Percentiles rank a stretch among this genome's conserved stretches.
These are phyloP conservation scores for Alethe diademata DNA, from an alignment of 2,113 vertebrate genomes.

Conservation along the genomic window DNA sequence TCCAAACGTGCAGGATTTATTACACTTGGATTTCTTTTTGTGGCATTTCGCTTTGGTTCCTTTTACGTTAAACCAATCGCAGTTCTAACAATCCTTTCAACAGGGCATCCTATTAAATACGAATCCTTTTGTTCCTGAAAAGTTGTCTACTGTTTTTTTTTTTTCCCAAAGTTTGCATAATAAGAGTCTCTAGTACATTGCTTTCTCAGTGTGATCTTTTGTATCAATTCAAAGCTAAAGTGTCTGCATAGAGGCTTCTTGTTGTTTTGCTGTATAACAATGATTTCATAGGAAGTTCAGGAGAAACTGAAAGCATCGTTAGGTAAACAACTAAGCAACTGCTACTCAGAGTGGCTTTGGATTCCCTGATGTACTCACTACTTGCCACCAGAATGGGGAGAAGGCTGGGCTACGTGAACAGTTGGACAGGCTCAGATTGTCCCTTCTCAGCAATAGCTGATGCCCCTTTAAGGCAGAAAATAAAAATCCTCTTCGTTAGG, in stretches of 20 bases:
- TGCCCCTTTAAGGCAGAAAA: conserved; percentile 68
- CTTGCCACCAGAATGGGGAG: conserved; percentile 59
- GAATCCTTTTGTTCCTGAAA: conserved; percentile 37
- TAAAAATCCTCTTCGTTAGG: neutral
- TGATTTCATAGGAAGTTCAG: conserved; percentile 63
- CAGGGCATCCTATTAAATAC: neutral
- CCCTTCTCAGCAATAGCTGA: conserved; percentile 67
- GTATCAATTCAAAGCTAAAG: conserved; percentile 72
- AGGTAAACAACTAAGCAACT: conserved; percentile 68
- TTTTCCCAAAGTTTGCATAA: conserved; percentile 70
- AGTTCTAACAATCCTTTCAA: conserved; percentile 7
- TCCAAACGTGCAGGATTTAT: neutral
- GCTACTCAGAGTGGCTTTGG: conserved; percentile 71
- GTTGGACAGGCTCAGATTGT: conserved; percentile 69
- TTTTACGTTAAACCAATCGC: neutral
- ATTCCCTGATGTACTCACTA: conserved; percentile 74
- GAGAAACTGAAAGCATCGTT: conserved; percentile 60
- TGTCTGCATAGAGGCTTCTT: conserved; percentile 77
- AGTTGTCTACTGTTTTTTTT: neutral
- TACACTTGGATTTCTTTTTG: neutral
- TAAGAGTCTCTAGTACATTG: conserved; percentile 50
- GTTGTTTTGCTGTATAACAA: conserved; percentile 62
- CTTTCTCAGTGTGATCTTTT: conserved; percentile 60
- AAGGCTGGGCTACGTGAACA: conserved; percentile 29
- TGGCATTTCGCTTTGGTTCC: conserved; percentile 45